phyloP scores from a whole-genome alignment of 2,113 vertebrate species.

The Alouatta palliata region DNA sequence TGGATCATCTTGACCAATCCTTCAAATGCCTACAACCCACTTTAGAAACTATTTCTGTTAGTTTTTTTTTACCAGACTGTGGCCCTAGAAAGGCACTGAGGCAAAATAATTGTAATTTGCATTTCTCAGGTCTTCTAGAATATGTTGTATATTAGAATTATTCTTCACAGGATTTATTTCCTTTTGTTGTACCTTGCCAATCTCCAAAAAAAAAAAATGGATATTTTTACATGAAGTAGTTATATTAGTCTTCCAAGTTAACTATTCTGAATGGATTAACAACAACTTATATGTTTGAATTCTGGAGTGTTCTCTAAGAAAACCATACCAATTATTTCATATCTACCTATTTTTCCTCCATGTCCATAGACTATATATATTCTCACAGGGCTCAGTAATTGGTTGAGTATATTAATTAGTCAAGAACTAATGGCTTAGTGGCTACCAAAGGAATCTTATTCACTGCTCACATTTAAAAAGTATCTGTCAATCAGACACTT shows the following conservation, averaged over 20 bases:
- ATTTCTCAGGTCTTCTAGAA: not conserved
- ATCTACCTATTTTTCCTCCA: not conserved
- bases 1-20: not conserved
- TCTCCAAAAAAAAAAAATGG: not conserved
- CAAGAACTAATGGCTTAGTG: constrained; percentile 1
- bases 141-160: not conserved
- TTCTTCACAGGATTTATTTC: not conserved
- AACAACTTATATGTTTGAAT: not conserved
- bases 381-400: not conserved
- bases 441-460: constrained; percentile 15
- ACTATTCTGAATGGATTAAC: not conserved
- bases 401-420: constrained; percentile 25
- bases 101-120: constrained; percentile 29
- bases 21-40: not conserved
- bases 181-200: not conserved
- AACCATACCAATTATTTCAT: not conserved
- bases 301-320: not conserved
- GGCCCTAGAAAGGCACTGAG: not conserved
- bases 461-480: not conserved
- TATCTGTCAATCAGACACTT: constrained; percentile 50
- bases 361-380: not conserved
- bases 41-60: not conserved
- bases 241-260: not conserved
- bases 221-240: not conserved
- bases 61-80: not conserved